Evolutionary conservation across 2,113 vertebrate genomes (phyloP), one percentile per base, ranked within the genome.

Genomic region (Motacilla alba): DNA sequence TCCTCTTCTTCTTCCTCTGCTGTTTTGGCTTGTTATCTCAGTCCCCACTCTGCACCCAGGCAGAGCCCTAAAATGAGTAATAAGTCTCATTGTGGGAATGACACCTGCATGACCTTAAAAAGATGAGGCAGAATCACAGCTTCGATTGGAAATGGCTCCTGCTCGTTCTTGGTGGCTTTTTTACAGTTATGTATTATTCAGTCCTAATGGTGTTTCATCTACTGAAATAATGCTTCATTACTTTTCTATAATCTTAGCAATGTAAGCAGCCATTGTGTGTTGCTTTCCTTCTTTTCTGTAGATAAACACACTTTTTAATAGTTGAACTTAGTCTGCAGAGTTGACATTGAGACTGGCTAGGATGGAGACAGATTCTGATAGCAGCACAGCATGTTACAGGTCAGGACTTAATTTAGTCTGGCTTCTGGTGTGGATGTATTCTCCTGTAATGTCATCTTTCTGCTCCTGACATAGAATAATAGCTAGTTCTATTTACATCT

Each of bases 401-500:
- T 95, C 87, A 84, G 52, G 43, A 56, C 47, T 90, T 95, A 81
- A 95, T 94, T 92, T 94, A 87, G 62, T 50, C 74, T 80, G 87
- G 72, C 75, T 80, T 82, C 47, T 43, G 24, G 28, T 37, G 64
- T 87, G 67, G 82, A 72, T 47, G 75, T 78, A 68, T 89, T 95
- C 73, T 89, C 83, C n/a, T 94, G 49, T 79, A 95, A 80, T 85
- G 74, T 87, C 47, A 77, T 79, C 52, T 93, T 56, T 90, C 87
- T 85, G 52, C 49, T 94, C 37, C 59, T 67, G 85, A 74, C 58
- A 75, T 49, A 94, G 53, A 94, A 87, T 80, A 93, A 94, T 94
- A 76, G 94, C 67, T 69, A 69, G 85, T 95, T 83, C 91, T 96
- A 80, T 92, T 94, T 94, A 95, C 81, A 84, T 93, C 79, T 92